Conservation (phyloP, 2,797 vertebrate genomes). For the Sylvilagus floridanus region DNA sequence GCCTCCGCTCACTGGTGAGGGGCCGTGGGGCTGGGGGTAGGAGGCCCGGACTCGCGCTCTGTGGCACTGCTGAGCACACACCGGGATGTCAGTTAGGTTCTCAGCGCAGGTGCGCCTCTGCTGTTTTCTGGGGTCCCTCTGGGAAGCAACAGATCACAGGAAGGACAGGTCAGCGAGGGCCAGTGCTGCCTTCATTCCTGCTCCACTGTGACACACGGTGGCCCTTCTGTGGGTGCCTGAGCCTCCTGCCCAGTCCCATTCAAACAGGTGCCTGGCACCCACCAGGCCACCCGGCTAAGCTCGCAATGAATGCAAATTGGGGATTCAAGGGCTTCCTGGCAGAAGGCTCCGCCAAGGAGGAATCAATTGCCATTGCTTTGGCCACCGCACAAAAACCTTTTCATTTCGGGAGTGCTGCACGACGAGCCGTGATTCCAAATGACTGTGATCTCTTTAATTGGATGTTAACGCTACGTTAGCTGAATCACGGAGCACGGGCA, state of each 20-base stretch:
- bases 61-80: accelerated
- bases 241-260: not conserved
- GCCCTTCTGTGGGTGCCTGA: not conserved
- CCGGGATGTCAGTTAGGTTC: not conserved
- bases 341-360: slow-evolving; percentile 57
- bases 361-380: slow-evolving; percentile 79
- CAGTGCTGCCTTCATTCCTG: not conserved
- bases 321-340: slow-evolving; percentile 63
- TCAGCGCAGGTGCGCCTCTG: not conserved
- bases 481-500: not conserved
- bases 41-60: not conserved
- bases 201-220: not conserved
- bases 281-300: not conserved
- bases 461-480: slow-evolving; percentile 29
- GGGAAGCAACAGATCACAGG: not conserved
- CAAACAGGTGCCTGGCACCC: not conserved
- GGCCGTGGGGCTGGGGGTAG: not conserved
- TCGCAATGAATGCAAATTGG: slow-evolving; percentile 64
- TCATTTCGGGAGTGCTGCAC: slow-evolving; percentile 63
- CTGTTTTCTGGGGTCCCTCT: not conserved
- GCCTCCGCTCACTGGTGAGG: not conserved
- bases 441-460: slow-evolving; percentile 71
- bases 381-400: slow-evolving; percentile 69
- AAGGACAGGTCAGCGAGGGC: not conserved
- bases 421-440: slow-evolving; percentile 67